Percentiles rank a stretch among this genome's conserved stretches.
Evolutionary conservation across 2,113 vertebrate genomes (phyloP).

Genomic region (Pyxicephalus adspersus): DNA sequence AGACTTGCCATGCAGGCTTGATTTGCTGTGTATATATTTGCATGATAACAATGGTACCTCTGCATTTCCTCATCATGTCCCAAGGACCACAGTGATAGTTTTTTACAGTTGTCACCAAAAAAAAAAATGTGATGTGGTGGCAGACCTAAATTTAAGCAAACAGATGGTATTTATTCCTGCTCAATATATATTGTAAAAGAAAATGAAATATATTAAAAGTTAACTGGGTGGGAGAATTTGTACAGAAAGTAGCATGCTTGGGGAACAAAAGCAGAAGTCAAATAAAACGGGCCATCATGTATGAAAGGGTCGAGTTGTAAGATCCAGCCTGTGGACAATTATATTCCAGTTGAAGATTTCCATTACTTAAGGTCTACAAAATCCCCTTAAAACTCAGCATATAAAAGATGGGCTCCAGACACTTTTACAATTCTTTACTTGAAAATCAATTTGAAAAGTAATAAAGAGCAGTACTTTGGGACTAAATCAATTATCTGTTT

Average conservation of each 20-base stretch:
- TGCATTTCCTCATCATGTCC: neutral
- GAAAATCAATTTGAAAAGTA: too few species aligned
- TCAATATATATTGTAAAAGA: neutral
- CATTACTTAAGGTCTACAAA: too few species aligned
- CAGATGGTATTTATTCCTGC: neutral
- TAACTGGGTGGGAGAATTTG: conserved; percentile 14
- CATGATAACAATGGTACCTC: neutral
- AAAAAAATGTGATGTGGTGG: neutral
- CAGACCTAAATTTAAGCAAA: conserved; percentile 11
- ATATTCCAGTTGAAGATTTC: too few species aligned
- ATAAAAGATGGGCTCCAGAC: too few species aligned
- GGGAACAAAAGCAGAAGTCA: neutral
- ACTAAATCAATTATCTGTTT: too few species aligned
- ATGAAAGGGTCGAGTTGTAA: too few species aligned
- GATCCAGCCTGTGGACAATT: too few species aligned
- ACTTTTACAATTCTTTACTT: too few species aligned
- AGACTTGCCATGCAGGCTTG: neutral
- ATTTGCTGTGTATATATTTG: neutral
- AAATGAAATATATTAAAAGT: conserved; percentile 22
- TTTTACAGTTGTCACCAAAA: conserved; percentile 3
- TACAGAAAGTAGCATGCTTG: neutral
- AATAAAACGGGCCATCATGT: too few species aligned
- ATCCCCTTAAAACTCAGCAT: too few species aligned
- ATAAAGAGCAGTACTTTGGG: too few species aligned
- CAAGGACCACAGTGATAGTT: neutral